Conservation (phyloP, 2,797 vertebrate species). For the Clarias platycephalus region DNA sequence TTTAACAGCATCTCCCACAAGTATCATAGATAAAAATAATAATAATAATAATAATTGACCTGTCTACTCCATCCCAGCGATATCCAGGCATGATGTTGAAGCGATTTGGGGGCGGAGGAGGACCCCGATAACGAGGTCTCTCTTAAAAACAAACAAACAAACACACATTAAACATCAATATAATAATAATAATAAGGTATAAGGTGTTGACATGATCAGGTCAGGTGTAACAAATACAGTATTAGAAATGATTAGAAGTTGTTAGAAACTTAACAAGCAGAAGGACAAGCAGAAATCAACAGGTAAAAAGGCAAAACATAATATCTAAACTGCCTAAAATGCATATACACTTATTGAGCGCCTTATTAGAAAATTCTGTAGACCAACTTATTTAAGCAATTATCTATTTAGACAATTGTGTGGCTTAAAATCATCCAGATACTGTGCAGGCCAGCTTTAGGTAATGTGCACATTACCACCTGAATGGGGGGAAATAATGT, state of each 20-base stretch:
- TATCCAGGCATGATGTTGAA: slow-evolving; percentile 92
- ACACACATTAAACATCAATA: neutral
- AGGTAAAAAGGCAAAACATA: neutral
- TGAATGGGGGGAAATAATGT: too few species aligned
- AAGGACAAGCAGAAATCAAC: neutral
- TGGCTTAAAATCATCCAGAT: too few species aligned
- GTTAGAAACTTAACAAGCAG: neutral
- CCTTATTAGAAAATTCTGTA: too few species aligned
- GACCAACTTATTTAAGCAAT: too few species aligned
- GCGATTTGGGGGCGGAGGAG: slow-evolving; percentile 88
- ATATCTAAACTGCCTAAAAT: neutral
- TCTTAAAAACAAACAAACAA: slow-evolving; percentile 65
- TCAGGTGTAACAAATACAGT: neutral
- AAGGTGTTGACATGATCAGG: neutral
- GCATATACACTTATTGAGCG: too few species aligned
- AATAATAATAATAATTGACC: slow-evolving; percentile 67
- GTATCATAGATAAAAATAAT: neutral
- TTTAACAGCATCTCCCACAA: neutral
- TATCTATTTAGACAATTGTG: too few species aligned
- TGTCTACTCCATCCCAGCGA: slow-evolving; percentile 96
- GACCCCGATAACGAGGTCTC: slow-evolving; percentile 86
- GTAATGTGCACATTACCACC: too few species aligned
- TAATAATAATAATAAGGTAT: neutral
- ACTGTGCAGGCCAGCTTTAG: too few species aligned
- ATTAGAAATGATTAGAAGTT: neutral